Base-by-base conservation (phyloP, 1,140 invertebrate genomes). In the Rhagoletis zephyria region DNA sequence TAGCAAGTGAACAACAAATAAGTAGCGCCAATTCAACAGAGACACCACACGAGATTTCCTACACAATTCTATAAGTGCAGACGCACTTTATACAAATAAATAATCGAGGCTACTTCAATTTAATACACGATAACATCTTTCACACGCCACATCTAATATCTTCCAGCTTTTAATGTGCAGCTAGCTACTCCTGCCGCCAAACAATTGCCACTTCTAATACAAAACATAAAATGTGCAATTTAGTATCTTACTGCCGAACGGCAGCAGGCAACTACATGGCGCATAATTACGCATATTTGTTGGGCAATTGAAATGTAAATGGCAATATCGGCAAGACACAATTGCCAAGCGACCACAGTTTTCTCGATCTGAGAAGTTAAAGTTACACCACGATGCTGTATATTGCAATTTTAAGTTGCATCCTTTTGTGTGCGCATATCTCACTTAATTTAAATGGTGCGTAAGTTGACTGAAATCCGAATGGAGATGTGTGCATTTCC, bases 211-310 rank as follows among this genome's bases (percentile, higher is more conserved):
- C 19, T n/a, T 81, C 19, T 81, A 81, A 56, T 81, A 56, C n/a
- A 81, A 81, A 56, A 56, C 51, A 81, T 81, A 81, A 56, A 81
- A 81, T 81, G n/a, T 81, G 74, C 48, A 81, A 81, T 81, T 81
- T 81, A 81, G 4, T 67, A 67, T 40, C n/a, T 30, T 4, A 19
- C n/a, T 40, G n/a, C 64, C 40, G 30, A 19, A 19, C 30, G n/a
- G n/a, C 1, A 40, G 64, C 30, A 63, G 10, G 61, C 61, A 63
- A 63, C 61, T 7, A 63, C 61, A 63, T 40, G 7, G 64, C 30
- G 64, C 19, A 7, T 12, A 12, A 30, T 30, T 19, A 30, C 64
- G n/a, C 4, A 48, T 74, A 74, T 74, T 48, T 16, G 40, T 74
- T 81, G 51, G 19, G 74, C 74, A 81, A 81, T 56, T 81, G 74